Conservation (phyloP, 2,888 invertebrate genomes). For the Catotricha subobsoleta region DNA sequence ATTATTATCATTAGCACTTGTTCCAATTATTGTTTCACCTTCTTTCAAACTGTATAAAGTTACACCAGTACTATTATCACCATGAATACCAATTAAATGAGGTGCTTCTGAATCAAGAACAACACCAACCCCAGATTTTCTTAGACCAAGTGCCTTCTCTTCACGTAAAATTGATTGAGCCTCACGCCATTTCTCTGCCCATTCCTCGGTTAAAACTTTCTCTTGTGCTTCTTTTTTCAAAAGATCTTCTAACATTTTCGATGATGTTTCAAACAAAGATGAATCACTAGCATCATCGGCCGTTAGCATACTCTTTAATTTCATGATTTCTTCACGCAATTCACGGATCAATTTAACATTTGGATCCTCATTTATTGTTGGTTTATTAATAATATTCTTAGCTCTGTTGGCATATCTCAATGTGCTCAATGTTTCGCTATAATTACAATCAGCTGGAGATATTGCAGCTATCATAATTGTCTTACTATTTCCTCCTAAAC, state of each 20-base stretch:
- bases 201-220: slow-evolving; percentile 75
- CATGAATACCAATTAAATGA: slow-evolving; percentile 81
- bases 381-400: slow-evolving; percentile 81
- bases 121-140: slow-evolving; percentile 77
- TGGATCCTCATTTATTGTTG: slow-evolving; percentile 77
- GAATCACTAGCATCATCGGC: slow-evolving; percentile 32
- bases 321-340: slow-evolving; percentile 66
- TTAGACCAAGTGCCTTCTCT: slow-evolving; percentile 66
- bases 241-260: slow-evolving; percentile 58
- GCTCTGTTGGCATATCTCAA: slow-evolving; percentile 75
- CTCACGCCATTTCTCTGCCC: slow-evolving; percentile 86
- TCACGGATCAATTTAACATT: slow-evolving; percentile 77
- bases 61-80: slow-evolving; percentile 80
- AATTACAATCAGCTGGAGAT: slow-evolving; percentile 69
- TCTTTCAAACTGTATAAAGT: slow-evolving; percentile 84
- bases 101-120: slow-evolving; percentile 68
- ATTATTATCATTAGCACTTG: no score
- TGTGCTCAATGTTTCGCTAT: slow-evolving; percentile 72
- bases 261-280: slow-evolving; percentile 39
- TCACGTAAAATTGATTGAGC: slow-evolving; percentile 77
- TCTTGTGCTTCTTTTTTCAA: slow-evolving; percentile 83
- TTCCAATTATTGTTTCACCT: slow-evolving; percentile 71
- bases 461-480: slow-evolving; percentile 81
- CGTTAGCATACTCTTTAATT: slow-evolving; percentile 50
- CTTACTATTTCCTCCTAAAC: slow-evolving; percentile 76